Base-by-base conservation (phyloP, 2,113 vertebrate species). In the Thomomys bottae region DNA sequence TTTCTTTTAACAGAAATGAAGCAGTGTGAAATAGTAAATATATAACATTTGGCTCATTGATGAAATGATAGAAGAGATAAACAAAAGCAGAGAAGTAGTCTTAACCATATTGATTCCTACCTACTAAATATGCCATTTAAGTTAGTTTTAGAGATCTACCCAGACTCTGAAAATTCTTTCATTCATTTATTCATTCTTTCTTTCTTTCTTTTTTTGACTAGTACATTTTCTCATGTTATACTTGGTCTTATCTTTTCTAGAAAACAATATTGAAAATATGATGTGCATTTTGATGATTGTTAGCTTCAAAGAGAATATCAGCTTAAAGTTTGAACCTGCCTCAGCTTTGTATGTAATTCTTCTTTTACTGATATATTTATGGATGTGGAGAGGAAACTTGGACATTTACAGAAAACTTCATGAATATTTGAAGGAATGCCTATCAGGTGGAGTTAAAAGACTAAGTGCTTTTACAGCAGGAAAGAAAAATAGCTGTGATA, bases 341-440 rank as follows among this genome's bases (percentile, higher is more conserved):
- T 86, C 84, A 40, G 8, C 7, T 77, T 90, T 40, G 64, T 59
- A 63, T 68, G 28, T 77, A 38, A 84, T 89, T 87, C 67, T 93
- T 90, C 67, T 89, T 88, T 94, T 81, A 75, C 76, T 57, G 57
- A 92, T 90, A 23, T 87, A 84, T 95, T 94, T 95, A 89, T 92
- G 61, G 90, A 87, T 86, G 28, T 73, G 86, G 24, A 89, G 91
- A 89, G 49, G 14, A 88, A 95, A 72, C 34, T 92, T 91, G 36
- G 82, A 93, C 67, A 88, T 73, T 94, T 94, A 92, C 21, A 87
- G 90, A 88, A 95, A 93, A 90, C 76, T 72, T 96, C 73, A 93
- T 72, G 86, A 94, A 91, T 96, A 95, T 95, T 94, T 95, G 72
- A 96, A 88, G 79, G 7, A 92, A 63, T 84, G 32, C 12, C 57